Percentiles rank a stretch among this genome's conserved stretches.
phyloP scores from a whole-genome alignment of 2,797 vertebrate genomes.

The Mus minutoides region DNA sequence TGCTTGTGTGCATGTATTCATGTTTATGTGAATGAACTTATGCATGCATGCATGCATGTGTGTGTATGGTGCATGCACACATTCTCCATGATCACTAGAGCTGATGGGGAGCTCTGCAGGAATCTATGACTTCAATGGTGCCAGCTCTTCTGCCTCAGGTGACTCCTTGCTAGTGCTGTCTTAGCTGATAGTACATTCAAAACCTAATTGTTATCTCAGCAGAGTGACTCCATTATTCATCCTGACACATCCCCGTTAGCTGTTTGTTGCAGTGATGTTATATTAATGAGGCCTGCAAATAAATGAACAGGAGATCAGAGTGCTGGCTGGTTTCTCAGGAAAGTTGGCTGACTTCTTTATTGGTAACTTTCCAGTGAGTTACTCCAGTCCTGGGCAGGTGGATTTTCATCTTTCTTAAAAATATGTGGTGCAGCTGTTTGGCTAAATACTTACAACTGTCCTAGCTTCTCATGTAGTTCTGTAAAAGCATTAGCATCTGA shows the following conservation, averaged over 20 bases:
- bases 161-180: slow-evolving; percentile 84
- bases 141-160: slow-evolving; percentile 79
- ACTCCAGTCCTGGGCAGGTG: slow-evolving; percentile 31
- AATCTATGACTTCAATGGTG: slow-evolving; percentile 62
- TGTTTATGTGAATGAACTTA: neutral
- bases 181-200: slow-evolving; percentile 87
- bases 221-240: slow-evolving; percentile 89
- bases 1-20: neutral
- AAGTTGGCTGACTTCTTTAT: slow-evolving; percentile 83
- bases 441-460: slow-evolving; percentile 53
- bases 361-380: slow-evolving; percentile 79
- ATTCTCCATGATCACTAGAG: slow-evolving; percentile 31
- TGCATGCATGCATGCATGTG: neutral
- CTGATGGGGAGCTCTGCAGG: slow-evolving; percentile 80
- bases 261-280: slow-evolving; percentile 90
- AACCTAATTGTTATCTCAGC: slow-evolving; percentile 90
- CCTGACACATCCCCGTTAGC: slow-evolving; percentile 88
- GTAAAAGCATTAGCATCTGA: neutral
- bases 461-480: slow-evolving; percentile 1
- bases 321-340: slow-evolving; percentile 81
- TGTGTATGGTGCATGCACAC: neutral
- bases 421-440: slow-evolving; percentile 13
- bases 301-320: slow-evolving; percentile 87
- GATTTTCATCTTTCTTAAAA: slow-evolving; percentile 40
- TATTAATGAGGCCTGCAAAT: slow-evolving; percentile 90